A percentile compares a stretch with the other conserved stretches of the same genome.
These are phyloP conservation scores for Cnemophilus loriae DNA, from an alignment of 2,113 vertebrate species.

Conservation along the genomic window DNA sequence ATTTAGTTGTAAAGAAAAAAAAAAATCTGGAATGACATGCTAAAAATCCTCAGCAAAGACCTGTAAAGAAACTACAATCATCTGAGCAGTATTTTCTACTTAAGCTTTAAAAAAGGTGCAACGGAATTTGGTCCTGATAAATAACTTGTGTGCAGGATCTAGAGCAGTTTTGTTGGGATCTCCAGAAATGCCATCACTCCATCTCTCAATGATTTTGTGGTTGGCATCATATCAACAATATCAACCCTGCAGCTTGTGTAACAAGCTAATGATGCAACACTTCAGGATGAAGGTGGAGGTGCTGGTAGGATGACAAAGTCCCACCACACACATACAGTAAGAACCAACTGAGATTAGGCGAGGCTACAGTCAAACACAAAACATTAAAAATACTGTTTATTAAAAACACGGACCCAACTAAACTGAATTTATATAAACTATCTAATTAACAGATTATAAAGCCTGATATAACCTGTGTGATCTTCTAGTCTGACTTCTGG, in stretches of 20 bases:
- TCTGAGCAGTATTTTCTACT: not conserved
- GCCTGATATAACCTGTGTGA: not conserved
- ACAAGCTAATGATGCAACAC: conserved; percentile 7
- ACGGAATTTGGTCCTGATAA: not conserved
- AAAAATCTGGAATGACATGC: not conserved
- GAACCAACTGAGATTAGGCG: not conserved
- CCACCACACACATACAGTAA: not conserved
- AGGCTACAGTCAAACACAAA: not conserved
- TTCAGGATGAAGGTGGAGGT: conserved; percentile 12
- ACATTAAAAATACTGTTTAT: conserved; percentile 13
- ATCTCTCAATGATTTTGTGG: not conserved
- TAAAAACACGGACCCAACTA: not conserved
- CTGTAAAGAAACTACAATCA: not conserved
- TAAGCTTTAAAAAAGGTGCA: not conserved
- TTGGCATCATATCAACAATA: not conserved
- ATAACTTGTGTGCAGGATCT: not conserved
- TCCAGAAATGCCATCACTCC: not conserved
- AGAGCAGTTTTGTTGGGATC: not conserved
- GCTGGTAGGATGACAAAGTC: not conserved
- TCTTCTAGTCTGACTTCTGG: not conserved
- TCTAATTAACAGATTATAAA: conserved; percentile 23
- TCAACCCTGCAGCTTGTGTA: conserved; percentile 2
- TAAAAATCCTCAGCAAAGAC: not conserved
- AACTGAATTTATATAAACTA: not conserved
- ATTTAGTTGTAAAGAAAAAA: not conserved